Base-by-base conservation (phyloP, 2,797 vertebrate species). In the Intellagama lesueurii region DNA sequence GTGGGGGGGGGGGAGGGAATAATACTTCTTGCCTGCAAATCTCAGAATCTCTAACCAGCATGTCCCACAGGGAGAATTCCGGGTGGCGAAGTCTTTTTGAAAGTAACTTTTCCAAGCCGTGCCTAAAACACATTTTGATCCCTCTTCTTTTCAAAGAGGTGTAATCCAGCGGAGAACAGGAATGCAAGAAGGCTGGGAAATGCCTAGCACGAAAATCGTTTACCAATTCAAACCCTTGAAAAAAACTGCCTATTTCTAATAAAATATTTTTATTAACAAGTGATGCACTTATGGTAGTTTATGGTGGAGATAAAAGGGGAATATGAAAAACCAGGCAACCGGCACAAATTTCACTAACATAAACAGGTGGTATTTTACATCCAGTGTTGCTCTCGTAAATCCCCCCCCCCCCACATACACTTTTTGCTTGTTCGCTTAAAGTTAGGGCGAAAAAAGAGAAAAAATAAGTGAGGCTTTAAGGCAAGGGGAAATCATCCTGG, bases 351-450 rank as follows among this genome's bases (percentile, higher is more conserved):
- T 4, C 19, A 49, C 30, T 83, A 82, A 80, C 2, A 91, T 7
- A 91, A 93, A 75, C 17, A 94, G 14, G 40, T 89, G 76, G 30
- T 78, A 81, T 90, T 91, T 94, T 90, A 83, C 49, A 40, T 68
- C 84, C 81, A 17, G 1, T 32, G 79, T 4, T 79, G 66, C 66
- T 30, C 78, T 84, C n/a, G 44, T 81, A 92, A 90, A 83, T 84
- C 70, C 66, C 0, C 26, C 28, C 30, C 14, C 0, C 19, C 35
- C 70, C 22, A 6, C 24, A 26, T 64, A 17, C 60, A 11, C 40
- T 44, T n/a, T 47, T 70, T 70, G 75, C 66, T 69, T 26, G 52
- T 47, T 24, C 35, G 19, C 6, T 89, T 68, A 79, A 91, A 87
- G 3, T 1, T 44, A 78, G 81, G 76, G 28, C 11, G 75, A 90